A percentile compares a stretch with the other conserved stretches of the same genome.
These are phyloP conservation scores for Falco punctatus DNA, from an alignment of 2,113 vertebrate species.

Conservation along the genomic window DNA sequence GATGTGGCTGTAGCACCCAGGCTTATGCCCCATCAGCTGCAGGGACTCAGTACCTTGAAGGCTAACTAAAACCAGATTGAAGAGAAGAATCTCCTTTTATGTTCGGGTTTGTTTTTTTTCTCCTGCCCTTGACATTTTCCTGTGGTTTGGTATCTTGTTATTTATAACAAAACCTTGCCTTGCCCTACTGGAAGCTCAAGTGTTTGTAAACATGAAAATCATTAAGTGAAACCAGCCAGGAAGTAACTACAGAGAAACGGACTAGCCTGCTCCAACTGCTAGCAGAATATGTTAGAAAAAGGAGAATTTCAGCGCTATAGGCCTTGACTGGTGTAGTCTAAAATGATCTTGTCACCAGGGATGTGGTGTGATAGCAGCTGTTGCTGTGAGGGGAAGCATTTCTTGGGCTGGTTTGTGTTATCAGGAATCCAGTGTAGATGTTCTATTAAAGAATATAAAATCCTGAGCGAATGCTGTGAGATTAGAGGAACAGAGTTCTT, in stretches of 20 bases:
- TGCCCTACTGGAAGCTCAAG: not conserved
- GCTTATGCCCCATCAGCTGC: not conserved
- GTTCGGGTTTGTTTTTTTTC: not conserved
- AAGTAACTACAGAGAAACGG: not conserved
- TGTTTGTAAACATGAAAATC: slow-evolving; percentile 24
- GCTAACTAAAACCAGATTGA: not conserved
- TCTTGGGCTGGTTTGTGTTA: not conserved
- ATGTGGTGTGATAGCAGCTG: not conserved
- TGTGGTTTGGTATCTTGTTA: not conserved
- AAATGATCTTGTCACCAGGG: not conserved
- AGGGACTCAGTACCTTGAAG: rapidly evolving
- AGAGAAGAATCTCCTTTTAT: not conserved
- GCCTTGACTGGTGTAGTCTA: not conserved
- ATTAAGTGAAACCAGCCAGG: not conserved
- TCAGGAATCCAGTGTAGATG: not conserved
- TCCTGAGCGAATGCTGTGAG: not conserved
- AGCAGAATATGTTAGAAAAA: not conserved
- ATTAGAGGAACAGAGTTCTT: not conserved
- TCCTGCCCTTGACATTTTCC: not conserved
- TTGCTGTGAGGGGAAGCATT: not conserved
- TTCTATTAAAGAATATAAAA: not conserved
- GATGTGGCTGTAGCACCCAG: not conserved
- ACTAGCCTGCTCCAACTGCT: not conserved
- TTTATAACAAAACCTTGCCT: not conserved
- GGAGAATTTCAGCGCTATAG: not conserved